phyloP scores from a whole-genome alignment of 2,113 vertebrate genomes.

The Phyllostomus discolor region DNA sequence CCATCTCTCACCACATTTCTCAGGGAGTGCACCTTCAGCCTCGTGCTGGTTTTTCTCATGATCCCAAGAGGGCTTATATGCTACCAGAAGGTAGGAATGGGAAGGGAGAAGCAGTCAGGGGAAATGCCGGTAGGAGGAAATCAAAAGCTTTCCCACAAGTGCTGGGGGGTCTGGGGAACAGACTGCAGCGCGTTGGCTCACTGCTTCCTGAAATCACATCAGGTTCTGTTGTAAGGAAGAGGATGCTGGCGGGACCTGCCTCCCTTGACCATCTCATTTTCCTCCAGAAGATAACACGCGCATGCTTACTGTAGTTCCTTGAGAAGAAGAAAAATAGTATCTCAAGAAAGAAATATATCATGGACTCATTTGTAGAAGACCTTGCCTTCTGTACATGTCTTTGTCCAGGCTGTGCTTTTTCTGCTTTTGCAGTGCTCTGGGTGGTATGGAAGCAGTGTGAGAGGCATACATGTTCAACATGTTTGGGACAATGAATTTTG shows the following conservation, averaged over 20 bases:
- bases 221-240: neutral
- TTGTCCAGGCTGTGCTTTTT: neutral
- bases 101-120: neutral
- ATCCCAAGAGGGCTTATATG: neutral
- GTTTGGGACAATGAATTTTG: neutral
- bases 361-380: neutral
- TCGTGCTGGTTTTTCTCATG: neutral
- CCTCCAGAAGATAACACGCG: neutral
- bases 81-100: neutral
- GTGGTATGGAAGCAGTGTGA: neutral
- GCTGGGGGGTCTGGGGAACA: neutral
- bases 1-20: neutral
- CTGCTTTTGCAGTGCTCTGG: neutral
- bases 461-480: neutral
- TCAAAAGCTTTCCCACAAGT: neutral
- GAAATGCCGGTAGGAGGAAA: neutral
- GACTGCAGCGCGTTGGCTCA: neutral
- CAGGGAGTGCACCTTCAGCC: neutral
- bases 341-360: neutral
- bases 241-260: neutral
- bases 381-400: neutral
- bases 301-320: neutral
- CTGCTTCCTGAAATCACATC: neutral
- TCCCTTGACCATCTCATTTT: neutral
- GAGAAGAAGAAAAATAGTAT: neutral